Conservation (phyloP, 2,113 vertebrate species). For the Octodon degus region DNA sequence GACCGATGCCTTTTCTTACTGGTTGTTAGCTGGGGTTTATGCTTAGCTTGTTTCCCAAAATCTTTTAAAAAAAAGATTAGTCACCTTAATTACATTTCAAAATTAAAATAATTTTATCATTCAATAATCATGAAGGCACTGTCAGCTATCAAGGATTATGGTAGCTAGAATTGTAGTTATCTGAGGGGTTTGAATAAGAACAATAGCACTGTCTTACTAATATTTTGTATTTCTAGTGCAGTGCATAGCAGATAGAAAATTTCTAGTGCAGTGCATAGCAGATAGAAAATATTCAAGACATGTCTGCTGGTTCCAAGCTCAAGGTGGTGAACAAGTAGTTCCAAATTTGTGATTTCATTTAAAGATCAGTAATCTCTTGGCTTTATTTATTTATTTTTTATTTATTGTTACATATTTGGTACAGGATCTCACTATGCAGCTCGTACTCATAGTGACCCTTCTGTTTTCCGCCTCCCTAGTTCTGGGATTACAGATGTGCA, state of each 20-base stretch:
- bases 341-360: background rate
- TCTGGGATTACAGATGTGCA: too few relatives aligned
- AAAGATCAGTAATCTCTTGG: background rate
- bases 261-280: background rate
- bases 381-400: too few relatives aligned
- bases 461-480: too few relatives aligned
- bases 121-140: background rate
- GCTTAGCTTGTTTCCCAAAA: background rate
- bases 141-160: too few relatives aligned
- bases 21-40: background rate
- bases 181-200: background rate
- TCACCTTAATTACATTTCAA: background rate
- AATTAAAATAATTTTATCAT: background rate
- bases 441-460: too few relatives aligned
- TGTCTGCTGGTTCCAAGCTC: background rate
- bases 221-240: background rate
- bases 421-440: too few relatives aligned
- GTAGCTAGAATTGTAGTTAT: background rate
- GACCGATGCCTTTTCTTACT: background rate
- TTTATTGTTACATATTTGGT: too few relatives aligned
- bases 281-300: background rate
- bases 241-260: background rate
- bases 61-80: background rate
- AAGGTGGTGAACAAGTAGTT: background rate
- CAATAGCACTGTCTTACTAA: background rate